Evolutionary conservation across 2,113 vertebrate species (phyloP).

Genomic region (Phrynosoma blainvillii): DNA sequence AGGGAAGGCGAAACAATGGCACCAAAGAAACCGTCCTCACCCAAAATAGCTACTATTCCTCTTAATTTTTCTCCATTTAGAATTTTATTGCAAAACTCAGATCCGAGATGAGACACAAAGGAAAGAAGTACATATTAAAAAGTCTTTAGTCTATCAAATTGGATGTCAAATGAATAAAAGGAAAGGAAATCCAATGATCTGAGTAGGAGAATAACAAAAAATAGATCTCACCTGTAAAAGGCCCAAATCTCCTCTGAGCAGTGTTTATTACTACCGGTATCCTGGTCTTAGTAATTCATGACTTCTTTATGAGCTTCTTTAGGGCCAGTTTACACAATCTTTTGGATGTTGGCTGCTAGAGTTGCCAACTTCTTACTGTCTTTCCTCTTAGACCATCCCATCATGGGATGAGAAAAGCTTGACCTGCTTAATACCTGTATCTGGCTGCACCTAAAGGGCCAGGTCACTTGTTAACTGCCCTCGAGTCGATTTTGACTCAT

Average conservation of each 20-base stretch:
- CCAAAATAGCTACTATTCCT: constrained; percentile 48
- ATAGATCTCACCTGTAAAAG: constrained; percentile 7
- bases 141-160: constrained; percentile 59
- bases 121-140: constrained; percentile 56
- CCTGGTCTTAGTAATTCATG: not conserved
- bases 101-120: constrained; percentile 41
- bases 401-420: not conserved
- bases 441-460: too few relatives aligned
- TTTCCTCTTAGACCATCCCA: not conserved
- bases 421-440: too few relatives aligned
- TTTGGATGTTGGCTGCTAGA: not conserved
- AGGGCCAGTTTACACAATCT: not conserved
- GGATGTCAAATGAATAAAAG: constrained; percentile 64
- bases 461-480: too few relatives aligned
- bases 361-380: not conserved
- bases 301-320: not conserved
- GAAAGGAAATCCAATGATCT: constrained; percentile 42
- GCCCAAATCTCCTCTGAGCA: not conserved
- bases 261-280: not conserved
- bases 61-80: constrained; percentile 37
- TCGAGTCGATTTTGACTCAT: too few relatives aligned
- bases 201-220: constrained; percentile 52
- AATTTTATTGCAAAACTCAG: constrained; percentile 66
- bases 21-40: constrained; percentile 14
- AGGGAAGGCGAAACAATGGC: not conserved